Evolutionary conservation across 2,113 vertebrate species (phyloP).

Genomic region (Pelodiscus sinensis): DNA sequence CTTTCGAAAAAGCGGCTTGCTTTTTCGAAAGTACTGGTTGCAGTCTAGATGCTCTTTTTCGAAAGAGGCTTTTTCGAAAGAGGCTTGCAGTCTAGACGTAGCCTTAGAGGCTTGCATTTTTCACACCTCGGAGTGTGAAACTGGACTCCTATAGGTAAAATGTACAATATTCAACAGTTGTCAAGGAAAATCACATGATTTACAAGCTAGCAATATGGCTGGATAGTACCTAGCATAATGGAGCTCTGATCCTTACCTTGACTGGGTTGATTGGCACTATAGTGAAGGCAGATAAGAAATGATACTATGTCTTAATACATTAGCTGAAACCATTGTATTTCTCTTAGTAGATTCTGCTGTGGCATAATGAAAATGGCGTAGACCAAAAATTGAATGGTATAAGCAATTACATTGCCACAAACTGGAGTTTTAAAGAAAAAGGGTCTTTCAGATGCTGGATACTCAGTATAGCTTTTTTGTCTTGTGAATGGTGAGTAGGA

Average conservation of each 20-base stretch:
- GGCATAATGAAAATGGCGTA: background rate
- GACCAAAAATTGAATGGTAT: background rate
- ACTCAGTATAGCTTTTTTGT: background rate
- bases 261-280: background rate
- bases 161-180: background rate
- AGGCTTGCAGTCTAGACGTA: too few relatives aligned
- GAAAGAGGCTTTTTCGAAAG: too few relatives aligned
- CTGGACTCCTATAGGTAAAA: slow-evolving; percentile 27
- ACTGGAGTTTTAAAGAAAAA: background rate
- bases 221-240: background rate
- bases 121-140: background rate
- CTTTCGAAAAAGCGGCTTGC: too few relatives aligned
- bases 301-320: background rate
- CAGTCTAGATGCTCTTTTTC: too few relatives aligned
- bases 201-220: background rate
- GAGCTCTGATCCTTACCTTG: background rate
- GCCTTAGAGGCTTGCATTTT: background rate
- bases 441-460: accelerated
- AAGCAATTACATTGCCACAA: background rate
- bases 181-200: slow-evolving; percentile 49
- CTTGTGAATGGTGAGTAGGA: background rate
- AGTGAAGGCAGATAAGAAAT: background rate
- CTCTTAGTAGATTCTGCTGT: background rate
- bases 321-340: background rate
- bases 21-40: too few relatives aligned